These are phyloP conservation scores for Drosophila bocqueti DNA, from an alignment of 1,140 invertebrate genomes.

Conservation along the genomic window DNA sequence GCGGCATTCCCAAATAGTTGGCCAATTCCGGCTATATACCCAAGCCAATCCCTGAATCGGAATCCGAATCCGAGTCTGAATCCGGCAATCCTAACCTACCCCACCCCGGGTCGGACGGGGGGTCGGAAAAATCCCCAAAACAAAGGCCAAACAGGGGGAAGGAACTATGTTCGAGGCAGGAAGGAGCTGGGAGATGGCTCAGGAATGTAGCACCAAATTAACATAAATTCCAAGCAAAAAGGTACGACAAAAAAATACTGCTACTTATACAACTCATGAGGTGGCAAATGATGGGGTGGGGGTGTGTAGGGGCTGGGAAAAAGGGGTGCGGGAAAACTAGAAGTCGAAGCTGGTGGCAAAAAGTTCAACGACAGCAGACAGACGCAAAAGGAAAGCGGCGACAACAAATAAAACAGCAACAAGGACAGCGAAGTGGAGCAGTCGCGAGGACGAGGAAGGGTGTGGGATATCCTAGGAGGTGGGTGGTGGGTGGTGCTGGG, in stretches of 20 bases:
- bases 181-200: constrained; percentile 8
- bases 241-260: constrained; percentile 27
- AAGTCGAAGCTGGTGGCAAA: constrained; percentile 68
- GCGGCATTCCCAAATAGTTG: constrained; percentile 18
- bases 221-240: constrained; percentile 72
- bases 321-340: constrained; percentile 14
- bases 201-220: constrained; percentile 72
- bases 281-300: background rate
- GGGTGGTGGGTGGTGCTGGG: constrained; percentile 5
- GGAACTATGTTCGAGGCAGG: background rate
- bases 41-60: background rate
- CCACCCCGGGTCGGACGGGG: background rate
- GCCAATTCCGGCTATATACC: constrained; percentile 12
- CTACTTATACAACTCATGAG: constrained; percentile 37
- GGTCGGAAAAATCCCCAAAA: constrained; percentile 38
- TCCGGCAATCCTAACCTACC: constrained; percentile 25
- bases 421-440: constrained; percentile 19
- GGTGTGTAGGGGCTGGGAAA: background rate
- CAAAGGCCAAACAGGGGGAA: constrained; percentile 38
- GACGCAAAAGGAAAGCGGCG: constrained; percentile 40
- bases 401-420: constrained; percentile 36
- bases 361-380: constrained; percentile 71
- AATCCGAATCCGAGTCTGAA: background rate
- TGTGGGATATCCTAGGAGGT: background rate
- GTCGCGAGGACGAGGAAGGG: background rate